These are phyloP conservation scores for Lytechinus variegatus DNA, from an alignment of 35 echinoderm and acorn worm species.

Conservation along the genomic window DNA sequence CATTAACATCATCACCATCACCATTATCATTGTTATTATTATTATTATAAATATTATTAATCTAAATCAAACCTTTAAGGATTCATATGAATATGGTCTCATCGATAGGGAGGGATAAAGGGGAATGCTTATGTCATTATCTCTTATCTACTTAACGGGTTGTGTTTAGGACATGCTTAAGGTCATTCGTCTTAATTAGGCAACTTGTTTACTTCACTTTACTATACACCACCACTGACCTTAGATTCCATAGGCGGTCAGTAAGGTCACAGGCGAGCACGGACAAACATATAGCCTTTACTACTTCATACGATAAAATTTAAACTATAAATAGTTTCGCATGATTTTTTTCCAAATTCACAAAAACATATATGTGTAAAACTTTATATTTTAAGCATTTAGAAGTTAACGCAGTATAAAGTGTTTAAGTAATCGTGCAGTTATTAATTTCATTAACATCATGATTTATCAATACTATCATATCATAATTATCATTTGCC, in stretches of 20 bases:
- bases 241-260: not conserved
- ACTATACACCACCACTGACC: not conserved
- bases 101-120: not conserved
- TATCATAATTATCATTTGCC: no score
- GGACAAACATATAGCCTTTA: not conserved
- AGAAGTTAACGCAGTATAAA: no score
- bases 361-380: no score
- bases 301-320: not conserved
- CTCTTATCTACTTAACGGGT: not conserved
- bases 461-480: no score
- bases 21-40: no score
- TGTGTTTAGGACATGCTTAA: not conserved
- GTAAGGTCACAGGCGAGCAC: not conserved
- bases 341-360: no score
- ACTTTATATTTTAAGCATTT: no score
- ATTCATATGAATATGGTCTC: not conserved
- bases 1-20: no score
- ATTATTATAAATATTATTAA: no score
- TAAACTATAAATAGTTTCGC: no score
- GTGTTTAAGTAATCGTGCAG: no score
- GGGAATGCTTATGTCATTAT: slow-evolving; percentile 2
- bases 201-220: slow-evolving; percentile 20
- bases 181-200: slow-evolving; percentile 42
- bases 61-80: not conserved
- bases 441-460: no score